Evolutionary conservation across 92 coral and sea anemone species (phyloP).

Genomic region (Desmophyllum pertusum): DNA sequence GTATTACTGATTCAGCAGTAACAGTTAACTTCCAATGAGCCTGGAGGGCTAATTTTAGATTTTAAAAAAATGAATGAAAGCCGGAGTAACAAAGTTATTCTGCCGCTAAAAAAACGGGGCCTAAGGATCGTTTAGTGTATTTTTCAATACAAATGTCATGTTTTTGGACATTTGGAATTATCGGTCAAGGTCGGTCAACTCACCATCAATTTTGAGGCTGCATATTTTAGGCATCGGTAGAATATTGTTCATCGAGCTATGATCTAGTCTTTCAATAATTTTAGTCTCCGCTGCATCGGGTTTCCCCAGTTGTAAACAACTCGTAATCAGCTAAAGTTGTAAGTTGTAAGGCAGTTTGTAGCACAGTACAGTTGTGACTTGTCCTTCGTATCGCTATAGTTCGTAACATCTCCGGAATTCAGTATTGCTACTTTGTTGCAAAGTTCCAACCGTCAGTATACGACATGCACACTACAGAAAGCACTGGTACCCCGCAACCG

Average conservation of each 20-base stretch:
- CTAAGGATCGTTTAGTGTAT: not conserved
- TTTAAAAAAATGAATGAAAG: not conserved
- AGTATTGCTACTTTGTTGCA: not conserved
- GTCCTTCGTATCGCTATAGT: not conserved
- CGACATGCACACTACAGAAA: not conserved
- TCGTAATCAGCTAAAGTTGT: too few species aligned
- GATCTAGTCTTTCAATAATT: not conserved
- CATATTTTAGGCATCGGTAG: not conserved
- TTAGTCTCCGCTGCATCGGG: not conserved
- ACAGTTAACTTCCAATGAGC: not conserved
- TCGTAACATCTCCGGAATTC: not conserved
- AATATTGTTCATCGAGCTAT: not conserved
- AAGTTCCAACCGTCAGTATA: not conserved
- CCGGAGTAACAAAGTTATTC: not conserved
- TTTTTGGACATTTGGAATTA: not conserved
- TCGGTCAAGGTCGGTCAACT: not conserved
- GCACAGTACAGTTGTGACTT: not conserved
- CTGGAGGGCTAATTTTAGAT: not conserved
- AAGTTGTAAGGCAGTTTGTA: not conserved
- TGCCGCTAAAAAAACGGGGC: not conserved
- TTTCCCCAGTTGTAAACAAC: not conserved
- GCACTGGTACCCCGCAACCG: conserved; percentile 24
- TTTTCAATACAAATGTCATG: not conserved
- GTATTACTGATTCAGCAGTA: too few species aligned
- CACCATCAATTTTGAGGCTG: not conserved